A percentile compares a stretch with the other conserved stretches of the same genome.
Evolutionary conservation across 2,888 invertebrate species (phyloP).

Genomic region (Therioaphis trifolii): DNA sequence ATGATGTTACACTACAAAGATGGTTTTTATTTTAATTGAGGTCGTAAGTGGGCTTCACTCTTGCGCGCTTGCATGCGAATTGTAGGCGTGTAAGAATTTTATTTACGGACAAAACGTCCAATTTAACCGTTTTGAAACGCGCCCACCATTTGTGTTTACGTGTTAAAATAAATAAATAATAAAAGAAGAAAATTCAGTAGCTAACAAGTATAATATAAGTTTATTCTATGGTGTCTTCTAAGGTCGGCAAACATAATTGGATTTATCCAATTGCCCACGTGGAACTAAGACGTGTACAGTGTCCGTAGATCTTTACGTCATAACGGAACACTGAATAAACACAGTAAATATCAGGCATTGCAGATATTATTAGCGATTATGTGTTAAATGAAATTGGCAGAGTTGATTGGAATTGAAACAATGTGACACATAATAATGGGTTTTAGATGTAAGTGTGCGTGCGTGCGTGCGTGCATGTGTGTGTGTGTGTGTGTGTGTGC

Average conservation of each 20-base stretch:
- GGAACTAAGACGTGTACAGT: neutral
- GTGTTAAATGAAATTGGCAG: conserved; percentile 6
- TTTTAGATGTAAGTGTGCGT: neutral
- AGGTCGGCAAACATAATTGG: conserved; percentile 38
- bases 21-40: conserved; percentile 43
- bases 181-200: conserved; percentile 46
- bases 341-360: neutral
- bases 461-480: neutral
- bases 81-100: conserved; percentile 57
- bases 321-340: conserved; percentile 11
- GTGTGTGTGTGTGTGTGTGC: neutral
- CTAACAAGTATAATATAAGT: neutral
- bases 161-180: conserved; percentile 15
- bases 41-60: conserved; percentile 52
- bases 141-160: conserved; percentile 35
- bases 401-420: conserved; percentile 1
- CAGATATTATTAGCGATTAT: neutral
- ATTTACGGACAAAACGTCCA: conserved; percentile 59
- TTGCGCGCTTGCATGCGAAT: conserved; percentile 22
- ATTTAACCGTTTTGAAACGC: conserved; percentile 60
- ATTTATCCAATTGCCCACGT: conserved; percentile 48
- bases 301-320: neutral
- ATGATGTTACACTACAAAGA: conserved; percentile 38
- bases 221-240: neutral
- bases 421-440: neutral